Percentiles rank a stretch among this genome's conserved stretches.
Conservation (phyloP, 1,140 invertebrate genomes). For the Drosophila prosaltans region DNA sequence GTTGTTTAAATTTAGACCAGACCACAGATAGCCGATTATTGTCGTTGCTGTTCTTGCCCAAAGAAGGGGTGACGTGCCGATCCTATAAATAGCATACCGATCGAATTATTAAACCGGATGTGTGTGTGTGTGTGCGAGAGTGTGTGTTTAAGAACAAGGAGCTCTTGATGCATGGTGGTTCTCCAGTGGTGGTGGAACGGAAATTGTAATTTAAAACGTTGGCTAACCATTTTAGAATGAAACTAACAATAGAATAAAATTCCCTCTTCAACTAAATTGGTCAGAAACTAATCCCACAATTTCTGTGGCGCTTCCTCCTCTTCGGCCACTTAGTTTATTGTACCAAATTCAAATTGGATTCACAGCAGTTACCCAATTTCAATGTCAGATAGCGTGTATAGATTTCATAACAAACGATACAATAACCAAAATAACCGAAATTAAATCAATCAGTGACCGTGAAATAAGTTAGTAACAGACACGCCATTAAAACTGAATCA, state of each 20-base stretch:
- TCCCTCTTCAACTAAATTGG: constrained; percentile 1
- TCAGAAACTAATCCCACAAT: background rate
- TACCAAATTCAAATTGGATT: constrained; percentile 45
- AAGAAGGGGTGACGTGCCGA: constrained; percentile 39
- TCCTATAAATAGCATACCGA: constrained; percentile 58
- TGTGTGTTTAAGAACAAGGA: constrained; percentile 28
- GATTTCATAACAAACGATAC: constrained; percentile 48
- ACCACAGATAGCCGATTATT: constrained; percentile 15
- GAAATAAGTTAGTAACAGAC: constrained; percentile 38
- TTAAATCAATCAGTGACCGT: constrained; percentile 74
- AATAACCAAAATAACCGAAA: constrained; percentile 32
- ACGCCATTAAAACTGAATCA: constrained; percentile 7
- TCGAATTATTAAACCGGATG: constrained; percentile 56
- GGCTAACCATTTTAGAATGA: background rate
- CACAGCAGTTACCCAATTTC: constrained; percentile 59
- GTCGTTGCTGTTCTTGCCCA: constrained; percentile 16
- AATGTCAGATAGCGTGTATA: constrained; percentile 61
- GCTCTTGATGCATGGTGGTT: constrained; percentile 21
- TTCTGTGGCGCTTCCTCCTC: constrained; percentile 9
- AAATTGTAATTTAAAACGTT: constrained; percentile 5
- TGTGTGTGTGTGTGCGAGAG: constrained; percentile 4
- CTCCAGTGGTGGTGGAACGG: background rate
- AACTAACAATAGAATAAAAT: background rate
- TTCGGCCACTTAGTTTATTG: constrained; percentile 43
- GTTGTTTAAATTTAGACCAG: constrained; percentile 52